Base-by-base conservation (phyloP, 1,140 invertebrate genomes). In the Vanessa tameamea region DNA sequence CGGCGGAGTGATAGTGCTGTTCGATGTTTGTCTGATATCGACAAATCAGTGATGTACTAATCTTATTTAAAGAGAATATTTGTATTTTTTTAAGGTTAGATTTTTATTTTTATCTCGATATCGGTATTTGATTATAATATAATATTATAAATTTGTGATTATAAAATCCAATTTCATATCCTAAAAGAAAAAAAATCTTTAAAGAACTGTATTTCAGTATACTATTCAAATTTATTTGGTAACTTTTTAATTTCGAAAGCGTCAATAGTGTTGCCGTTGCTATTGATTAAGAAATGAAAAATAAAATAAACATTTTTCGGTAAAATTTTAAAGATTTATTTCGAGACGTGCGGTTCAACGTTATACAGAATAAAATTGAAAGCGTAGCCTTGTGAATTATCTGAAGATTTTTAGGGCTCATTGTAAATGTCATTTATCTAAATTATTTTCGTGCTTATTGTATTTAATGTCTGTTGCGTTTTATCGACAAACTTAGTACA, bases 1-100 rank as follows among this genome's bases (percentile, higher is more conserved):
- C 80, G 71, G 76, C 72, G 76, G 59, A 77, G 73, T 59, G 47
- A 73, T 85, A 87, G 82, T 81, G 85, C 72, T 78, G 80, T 80
- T 80, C 68, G 74, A 71, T 64, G 73, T 63, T 51, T 66, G 65
- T n/a, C 37, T 23, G 55, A n/a, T 80, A 59, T 71, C 69, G 69
- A 71, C 47, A 71, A 64, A 48, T 47, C 20, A 64, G 69, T 64
- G 47, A 51, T 31, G 47, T 20, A 14, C 43, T 64, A 51, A 70
- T 63, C 48, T 70, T 70, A 50, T n/a, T 47, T 63, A 70, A 75
- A 26, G 72, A 71, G 65, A 43, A 9, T 1, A 43, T 43, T 43
- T 37, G 61, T 23, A 48, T 20, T 72, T 65, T 13, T 47, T 59
- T 43, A 55, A 23, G 0, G 12, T 57, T 8, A 13, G 11, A 53